phyloP scores from a whole-genome alignment of 2,113 vertebrate species.

The Myrmecobius fasciatus region DNA sequence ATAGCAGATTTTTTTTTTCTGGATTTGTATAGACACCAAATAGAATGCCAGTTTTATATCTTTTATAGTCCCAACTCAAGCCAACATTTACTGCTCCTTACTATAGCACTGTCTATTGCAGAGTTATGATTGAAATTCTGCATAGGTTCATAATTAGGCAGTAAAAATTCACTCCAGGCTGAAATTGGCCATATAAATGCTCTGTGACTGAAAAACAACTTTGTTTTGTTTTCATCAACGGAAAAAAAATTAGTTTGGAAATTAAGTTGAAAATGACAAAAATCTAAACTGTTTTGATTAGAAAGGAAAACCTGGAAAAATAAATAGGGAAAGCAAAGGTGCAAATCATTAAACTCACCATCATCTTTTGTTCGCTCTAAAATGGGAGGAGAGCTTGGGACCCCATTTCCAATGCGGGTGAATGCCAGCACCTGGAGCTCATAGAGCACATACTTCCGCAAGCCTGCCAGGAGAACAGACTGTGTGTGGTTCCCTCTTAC shows the following conservation, averaged over 20 bases:
- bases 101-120: conserved; percentile 6
- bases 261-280: background rate
- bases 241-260: conserved; percentile 24
- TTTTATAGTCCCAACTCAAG: background rate
- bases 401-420: conserved; percentile 92
- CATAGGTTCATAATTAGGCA: conserved; percentile 70
- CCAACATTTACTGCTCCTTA: conserved; percentile 59
- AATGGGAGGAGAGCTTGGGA: conserved; percentile 86
- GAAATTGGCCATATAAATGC: conserved; percentile 54
- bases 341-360: conserved; percentile 80
- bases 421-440: conserved; percentile 92
- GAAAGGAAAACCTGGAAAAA: background rate
- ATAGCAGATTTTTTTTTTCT: background rate
- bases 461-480: conserved; percentile 86
- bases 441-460: conserved; percentile 90
- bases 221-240: conserved; percentile 61
- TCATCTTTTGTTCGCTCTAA: conserved; percentile 93
- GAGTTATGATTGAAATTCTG: conserved; percentile 57
- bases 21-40: background rate
- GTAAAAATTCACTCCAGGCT: conserved; percentile 72
- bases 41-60: background rate
- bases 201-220: conserved; percentile 49
- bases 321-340: accelerated
- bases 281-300: background rate
- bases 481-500: conserved; percentile 89